Percentiles rank a stretch among this genome's conserved stretches.
Evolutionary conservation across 2,113 vertebrate genomes (phyloP).

Genomic region (Sceloporus undulatus): DNA sequence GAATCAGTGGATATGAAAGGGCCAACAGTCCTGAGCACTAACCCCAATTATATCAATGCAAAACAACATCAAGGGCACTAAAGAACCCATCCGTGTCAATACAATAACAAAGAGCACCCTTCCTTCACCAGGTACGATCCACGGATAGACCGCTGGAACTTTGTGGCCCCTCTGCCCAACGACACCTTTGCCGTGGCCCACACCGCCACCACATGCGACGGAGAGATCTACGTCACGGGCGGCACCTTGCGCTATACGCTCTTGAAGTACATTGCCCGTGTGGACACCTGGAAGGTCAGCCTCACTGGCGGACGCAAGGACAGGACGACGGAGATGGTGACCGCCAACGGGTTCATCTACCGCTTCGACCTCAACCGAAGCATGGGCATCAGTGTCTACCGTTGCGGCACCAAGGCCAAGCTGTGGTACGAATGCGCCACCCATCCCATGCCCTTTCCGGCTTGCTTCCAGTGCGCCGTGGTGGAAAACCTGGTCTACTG

Average conservation of each 20-base stretch:
- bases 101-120: too few relatives aligned
- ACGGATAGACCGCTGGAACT: slow-evolving; percentile 87
- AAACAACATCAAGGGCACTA: too few relatives aligned
- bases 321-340: slow-evolving; percentile 84
- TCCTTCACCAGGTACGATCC: slow-evolving; percentile 82
- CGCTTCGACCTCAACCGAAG: slow-evolving; percentile 87
- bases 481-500: slow-evolving; percentile 85
- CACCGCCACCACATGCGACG: slow-evolving; percentile 81
- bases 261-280: slow-evolving; percentile 82
- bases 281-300: slow-evolving; percentile 81
- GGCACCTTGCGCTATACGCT: slow-evolving; percentile 87
- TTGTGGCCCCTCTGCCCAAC: slow-evolving; percentile 85
- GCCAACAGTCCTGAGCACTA: too few relatives aligned
- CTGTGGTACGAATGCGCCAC: slow-evolving; percentile 90
- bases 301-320: slow-evolving; percentile 76
- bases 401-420: slow-evolving; percentile 84
- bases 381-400: slow-evolving; percentile 85
- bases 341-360: slow-evolving; percentile 84
- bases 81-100: too few relatives aligned
- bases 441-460: slow-evolving; percentile 57
- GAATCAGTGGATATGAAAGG: too few relatives aligned
- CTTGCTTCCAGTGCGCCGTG: slow-evolving; percentile 83
- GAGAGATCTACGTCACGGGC: slow-evolving; percentile 89
- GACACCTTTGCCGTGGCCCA: slow-evolving; percentile 93
- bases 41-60: too few relatives aligned